These are phyloP conservation scores for Gulo gulo DNA, from an alignment of 2,113 vertebrate species.

Conservation along the genomic window DNA sequence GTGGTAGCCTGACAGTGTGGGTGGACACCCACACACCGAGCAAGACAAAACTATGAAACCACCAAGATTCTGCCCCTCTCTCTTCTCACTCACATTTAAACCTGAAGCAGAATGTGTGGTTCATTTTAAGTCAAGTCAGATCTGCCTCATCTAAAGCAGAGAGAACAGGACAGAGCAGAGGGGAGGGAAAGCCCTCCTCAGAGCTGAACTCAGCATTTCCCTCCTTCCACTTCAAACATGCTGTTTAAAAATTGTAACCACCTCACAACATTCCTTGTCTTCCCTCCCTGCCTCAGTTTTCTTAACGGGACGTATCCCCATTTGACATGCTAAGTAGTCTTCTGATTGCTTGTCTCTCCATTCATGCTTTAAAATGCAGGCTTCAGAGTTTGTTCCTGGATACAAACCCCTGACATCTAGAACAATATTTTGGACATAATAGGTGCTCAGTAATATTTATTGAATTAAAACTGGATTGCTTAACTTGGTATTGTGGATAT, in stretches of 20 bases:
- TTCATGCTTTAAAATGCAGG: neutral
- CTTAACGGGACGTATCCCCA: neutral
- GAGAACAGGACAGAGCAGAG: neutral
- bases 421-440: neutral
- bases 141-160: neutral
- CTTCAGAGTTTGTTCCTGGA: neutral
- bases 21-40: neutral
- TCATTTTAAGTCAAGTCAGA: neutral
- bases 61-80: neutral
- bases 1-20: neutral
- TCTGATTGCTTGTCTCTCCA: neutral
- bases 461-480: neutral
- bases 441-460: neutral
- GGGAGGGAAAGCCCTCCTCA: neutral
- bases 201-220: neutral
- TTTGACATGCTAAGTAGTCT: neutral
- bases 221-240: neutral
- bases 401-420: neutral
- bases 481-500: neutral
- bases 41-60: neutral
- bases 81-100: neutral
- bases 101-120: neutral
- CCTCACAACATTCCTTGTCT: neutral
- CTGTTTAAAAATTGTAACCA: neutral
- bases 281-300: neutral